Percentiles rank a stretch among this genome's conserved stretches.
These are phyloP conservation scores for Brevimyrus niger DNA, from an alignment of 2,113 vertebrate species.

Conservation along the genomic window DNA sequence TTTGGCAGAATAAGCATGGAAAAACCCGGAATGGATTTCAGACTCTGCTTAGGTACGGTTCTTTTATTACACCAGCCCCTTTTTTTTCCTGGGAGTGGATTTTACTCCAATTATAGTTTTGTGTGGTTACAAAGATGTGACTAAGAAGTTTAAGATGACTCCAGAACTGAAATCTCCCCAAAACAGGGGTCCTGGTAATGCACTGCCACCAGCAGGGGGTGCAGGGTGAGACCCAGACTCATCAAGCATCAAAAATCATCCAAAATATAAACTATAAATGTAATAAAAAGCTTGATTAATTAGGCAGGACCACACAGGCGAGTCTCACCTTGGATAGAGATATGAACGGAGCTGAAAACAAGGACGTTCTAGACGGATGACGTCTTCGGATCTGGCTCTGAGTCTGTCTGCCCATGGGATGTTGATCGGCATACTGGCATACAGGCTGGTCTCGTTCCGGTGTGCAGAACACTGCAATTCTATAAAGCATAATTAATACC, in stretches of 20 bases:
- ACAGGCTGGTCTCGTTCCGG: neutral
- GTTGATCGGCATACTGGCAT: too few relatives aligned
- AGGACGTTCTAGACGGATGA: neutral
- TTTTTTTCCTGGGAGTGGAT: neutral
- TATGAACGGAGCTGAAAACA: constrained; percentile 43
- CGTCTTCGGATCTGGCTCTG: neutral
- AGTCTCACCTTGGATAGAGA: constrained; percentile 14
- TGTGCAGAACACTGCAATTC: neutral
- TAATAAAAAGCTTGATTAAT: constrained; percentile 25
- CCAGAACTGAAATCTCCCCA: neutral
- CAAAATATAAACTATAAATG: constrained; percentile 28
- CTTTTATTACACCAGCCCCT: neutral
- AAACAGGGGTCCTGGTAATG: constrained; percentile 19
- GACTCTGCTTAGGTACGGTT: neutral
- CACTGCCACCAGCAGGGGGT: neutral
- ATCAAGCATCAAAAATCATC: constrained; percentile 49
- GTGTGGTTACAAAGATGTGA: neutral
- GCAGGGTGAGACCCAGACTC: constrained; percentile 5
- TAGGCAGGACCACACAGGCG: constrained; percentile 20
- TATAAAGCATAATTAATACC: neutral
- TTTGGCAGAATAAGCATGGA: neutral
- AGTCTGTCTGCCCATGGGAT: neutral
- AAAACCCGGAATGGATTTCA: neutral
- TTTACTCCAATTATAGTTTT: neutral
- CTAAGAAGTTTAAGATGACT: neutral